Base-by-base conservation (phyloP, 30 jellyfish, hydroid and myxozoan species). In the Clytia hemisphaerica region DNA sequence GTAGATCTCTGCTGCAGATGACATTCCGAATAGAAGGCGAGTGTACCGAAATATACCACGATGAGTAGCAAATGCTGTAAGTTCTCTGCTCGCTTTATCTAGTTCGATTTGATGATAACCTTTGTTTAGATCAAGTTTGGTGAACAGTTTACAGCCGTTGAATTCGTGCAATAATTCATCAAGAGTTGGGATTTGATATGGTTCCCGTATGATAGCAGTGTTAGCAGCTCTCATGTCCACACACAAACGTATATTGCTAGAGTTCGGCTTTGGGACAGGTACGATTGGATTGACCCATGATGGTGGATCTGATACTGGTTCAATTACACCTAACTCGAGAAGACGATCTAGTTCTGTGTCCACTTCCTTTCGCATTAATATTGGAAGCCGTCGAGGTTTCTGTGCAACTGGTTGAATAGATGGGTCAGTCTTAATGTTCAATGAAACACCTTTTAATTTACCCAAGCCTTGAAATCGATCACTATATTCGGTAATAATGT, bases 181-280 rank as follows among this genome's bases (percentile, higher is more conserved):
- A 18, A 74, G 58, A 1, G 71, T 74, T 10, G 82, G 82, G 10
- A 61, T 74, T 19, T 44, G 77, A 38, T 59, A 60, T 44, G 81
- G 79, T 44, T 36, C 80, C 14, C 93, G 36, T 36, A 61, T 40
- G n/a, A 79, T 79, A 22, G 93, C 93, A 1, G 45, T 37, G 64
- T 79, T 79, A 3, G 85, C 84, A 0, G 58, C 61, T 7, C 85
- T 72, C 93, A 79, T 79, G 25, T 79, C 93, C 31, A 79, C 85
- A 61, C 93, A 79, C n/a, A 79, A 45, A 3, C 93, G 85, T 5
- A 78, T 67, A 4, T 27, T 25, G 16, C 28, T 27, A 27, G 76
- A 66, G 47, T 79, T 85, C 53, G 69, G 69, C 62, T 79, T 79
- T 2, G 93, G 85, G 7, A 70, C 85, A 1, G 40, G 34, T 4